These are phyloP conservation scores for Sphaerodactylus townsendi DNA, from an alignment of 2,113 vertebrate species.

Conservation along the genomic window DNA sequence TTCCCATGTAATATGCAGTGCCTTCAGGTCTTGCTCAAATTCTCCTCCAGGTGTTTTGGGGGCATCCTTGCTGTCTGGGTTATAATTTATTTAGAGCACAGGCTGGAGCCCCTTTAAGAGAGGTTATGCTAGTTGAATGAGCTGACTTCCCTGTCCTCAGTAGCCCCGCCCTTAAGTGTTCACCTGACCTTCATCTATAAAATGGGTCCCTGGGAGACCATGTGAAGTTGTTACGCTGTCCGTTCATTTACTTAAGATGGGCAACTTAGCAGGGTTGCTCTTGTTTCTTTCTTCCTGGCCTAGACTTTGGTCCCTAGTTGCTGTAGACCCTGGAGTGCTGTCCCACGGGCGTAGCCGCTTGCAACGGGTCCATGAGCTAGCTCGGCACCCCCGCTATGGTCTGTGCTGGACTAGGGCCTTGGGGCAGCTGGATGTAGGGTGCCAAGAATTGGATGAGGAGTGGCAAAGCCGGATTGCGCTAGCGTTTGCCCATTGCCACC, in stretches of 20 bases:
- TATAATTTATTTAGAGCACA: no score
- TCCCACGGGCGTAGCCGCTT: conserved; percentile 11
- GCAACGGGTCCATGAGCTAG: conserved; percentile 13
- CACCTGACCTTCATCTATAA: not conserved
- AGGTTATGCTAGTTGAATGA: no score
- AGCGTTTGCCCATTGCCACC: conserved; percentile 28
- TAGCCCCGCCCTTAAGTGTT: not conserved
- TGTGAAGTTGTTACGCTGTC: no score
- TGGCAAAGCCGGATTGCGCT: conserved; percentile 26
- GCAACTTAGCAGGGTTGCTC: not conserved
- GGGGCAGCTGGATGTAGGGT: not conserved
- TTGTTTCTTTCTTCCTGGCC: not conserved
- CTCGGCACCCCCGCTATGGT: conserved; percentile 31
- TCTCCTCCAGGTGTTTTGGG: no score
- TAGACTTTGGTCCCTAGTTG: not conserved
- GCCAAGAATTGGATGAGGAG: conserved; percentile 43
- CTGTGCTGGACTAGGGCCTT: conserved; percentile 25
- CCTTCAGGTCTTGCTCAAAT: no score
- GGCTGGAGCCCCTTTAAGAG: not conserved
- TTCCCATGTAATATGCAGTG: no score
- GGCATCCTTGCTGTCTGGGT: no score
- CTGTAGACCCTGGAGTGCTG: not conserved
- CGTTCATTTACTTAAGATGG: not conserved
- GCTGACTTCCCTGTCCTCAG: not conserved
- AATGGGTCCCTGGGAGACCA: not conserved